Evolutionary conservation across 2,797 vertebrate genomes (phyloP).

Genomic region (Serranus cabrilla): DNA sequence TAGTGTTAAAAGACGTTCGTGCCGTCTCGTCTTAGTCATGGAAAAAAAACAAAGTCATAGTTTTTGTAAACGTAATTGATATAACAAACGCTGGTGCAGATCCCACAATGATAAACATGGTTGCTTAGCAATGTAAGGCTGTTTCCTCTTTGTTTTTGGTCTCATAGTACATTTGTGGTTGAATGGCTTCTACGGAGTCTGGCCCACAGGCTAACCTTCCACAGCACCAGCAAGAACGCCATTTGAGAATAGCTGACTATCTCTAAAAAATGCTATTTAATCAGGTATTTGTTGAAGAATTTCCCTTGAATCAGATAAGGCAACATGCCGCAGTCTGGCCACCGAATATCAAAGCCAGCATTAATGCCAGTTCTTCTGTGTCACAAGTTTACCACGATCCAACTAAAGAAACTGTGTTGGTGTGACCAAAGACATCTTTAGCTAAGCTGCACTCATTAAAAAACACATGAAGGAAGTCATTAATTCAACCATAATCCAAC

Average conservation of each 20-base stretch:
- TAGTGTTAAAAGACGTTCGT: too few species aligned
- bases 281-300: slow-evolving; percentile 21
- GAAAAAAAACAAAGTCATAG: too few species aligned
- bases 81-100: background rate
- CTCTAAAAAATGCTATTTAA: background rate
- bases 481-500: background rate
- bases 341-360: background rate
- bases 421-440: background rate
- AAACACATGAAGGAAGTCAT: background rate
- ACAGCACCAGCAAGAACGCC: background rate
- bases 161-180: background rate
- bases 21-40: too few species aligned
- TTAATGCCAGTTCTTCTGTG: slow-evolving; percentile 31
- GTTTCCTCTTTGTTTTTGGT: slow-evolving; percentile 5
- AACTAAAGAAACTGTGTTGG: background rate
- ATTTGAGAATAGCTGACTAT: background rate
- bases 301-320: slow-evolving; percentile 54
- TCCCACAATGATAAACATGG: slow-evolving; percentile 8
- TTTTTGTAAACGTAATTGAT: too few species aligned
- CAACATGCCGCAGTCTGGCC: slow-evolving; percentile 14
- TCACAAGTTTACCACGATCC: slow-evolving; percentile 25
- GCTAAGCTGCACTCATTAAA: background rate
- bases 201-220: background rate
- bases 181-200: background rate
- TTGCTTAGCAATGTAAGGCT: background rate